Evolutionary conservation across 2,888 invertebrate species (phyloP).

Genomic region (Andrena fulva): DNA sequence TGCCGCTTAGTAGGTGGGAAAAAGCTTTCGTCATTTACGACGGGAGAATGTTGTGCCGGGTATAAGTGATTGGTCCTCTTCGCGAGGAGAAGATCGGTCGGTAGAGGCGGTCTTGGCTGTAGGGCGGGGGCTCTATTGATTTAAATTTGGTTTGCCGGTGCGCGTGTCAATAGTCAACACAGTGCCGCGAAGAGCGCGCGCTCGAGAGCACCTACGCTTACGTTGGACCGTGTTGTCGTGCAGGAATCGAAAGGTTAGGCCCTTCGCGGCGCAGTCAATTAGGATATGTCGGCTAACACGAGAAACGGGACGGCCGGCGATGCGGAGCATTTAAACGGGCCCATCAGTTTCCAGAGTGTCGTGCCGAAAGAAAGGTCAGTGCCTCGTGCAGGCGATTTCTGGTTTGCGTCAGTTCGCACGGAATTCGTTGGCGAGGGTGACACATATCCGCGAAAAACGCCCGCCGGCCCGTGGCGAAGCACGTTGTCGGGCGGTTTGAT

Average conservation of each 20-base stretch:
- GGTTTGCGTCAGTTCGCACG: neutral
- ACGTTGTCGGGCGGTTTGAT: constrained; percentile 6
- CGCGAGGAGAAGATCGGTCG: constrained; percentile 40
- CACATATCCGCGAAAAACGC: constrained; percentile 6
- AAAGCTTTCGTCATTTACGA: constrained; percentile 35
- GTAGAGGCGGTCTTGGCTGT: constrained; percentile 47
- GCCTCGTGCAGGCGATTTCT: constrained; percentile 32
- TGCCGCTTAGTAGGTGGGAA: constrained; percentile 18
- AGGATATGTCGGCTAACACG: constrained; percentile 54
- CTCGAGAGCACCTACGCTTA: constrained; percentile 42
- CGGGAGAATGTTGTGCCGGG: constrained; percentile 33
- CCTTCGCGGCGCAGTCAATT: constrained; percentile 28
- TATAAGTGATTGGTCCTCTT: constrained; percentile 56
- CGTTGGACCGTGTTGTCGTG: constrained; percentile 27
- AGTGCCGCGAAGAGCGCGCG: constrained; percentile 65
- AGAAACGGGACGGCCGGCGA: constrained; percentile 31
- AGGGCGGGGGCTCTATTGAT: constrained; percentile 83
- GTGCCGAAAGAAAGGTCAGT: constrained; percentile 80
- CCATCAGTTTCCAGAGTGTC: constrained; percentile 73
- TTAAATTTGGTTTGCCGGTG: constrained; percentile 83
- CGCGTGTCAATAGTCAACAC: constrained; percentile 77
- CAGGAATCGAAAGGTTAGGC: constrained; percentile 58
- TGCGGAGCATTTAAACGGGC: constrained; percentile 62
- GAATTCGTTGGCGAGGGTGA: neutral
- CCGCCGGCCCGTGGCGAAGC: neutral